These are phyloP conservation scores for Osmoderma eremita DNA, from an alignment of 2,888 invertebrate species.

Conservation along the genomic window DNA sequence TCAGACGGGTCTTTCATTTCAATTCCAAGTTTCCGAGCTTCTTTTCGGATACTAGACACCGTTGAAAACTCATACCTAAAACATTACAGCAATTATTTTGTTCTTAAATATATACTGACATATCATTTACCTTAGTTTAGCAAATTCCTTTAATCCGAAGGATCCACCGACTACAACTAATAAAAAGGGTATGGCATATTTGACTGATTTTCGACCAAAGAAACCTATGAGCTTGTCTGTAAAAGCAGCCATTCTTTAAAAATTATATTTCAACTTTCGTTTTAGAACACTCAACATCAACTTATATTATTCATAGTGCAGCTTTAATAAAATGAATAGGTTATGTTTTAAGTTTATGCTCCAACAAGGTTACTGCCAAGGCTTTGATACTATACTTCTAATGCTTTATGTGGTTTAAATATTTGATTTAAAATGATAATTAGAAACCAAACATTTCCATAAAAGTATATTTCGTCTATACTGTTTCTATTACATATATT, in stretches of 20 bases:
- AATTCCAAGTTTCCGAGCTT: slow-evolving; percentile 75
- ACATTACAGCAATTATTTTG: not conserved
- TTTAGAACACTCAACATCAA: no score
- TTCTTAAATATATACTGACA: not conserved
- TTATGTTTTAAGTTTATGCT: no score
- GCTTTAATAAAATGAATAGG: no score
- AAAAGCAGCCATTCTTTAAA: slow-evolving; percentile 13
- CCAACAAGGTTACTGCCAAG: no score
- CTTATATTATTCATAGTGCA: no score
- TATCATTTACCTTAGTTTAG: slow-evolving; percentile 72
- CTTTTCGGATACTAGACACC: slow-evolving; percentile 68
- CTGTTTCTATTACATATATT: no score
- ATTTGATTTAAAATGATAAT: no score
- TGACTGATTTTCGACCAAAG: slow-evolving; percentile 36
- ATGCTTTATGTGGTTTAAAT: no score
- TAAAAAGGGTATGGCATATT: slow-evolving; percentile 78
- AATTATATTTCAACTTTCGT: no score
- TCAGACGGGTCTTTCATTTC: slow-evolving; percentile 72
- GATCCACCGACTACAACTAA: slow-evolving; percentile 80
- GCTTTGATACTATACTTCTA: no score
- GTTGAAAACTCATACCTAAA: slow-evolving; percentile 68
- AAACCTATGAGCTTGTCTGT: slow-evolving; percentile 25
- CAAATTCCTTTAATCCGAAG: slow-evolving; percentile 79
- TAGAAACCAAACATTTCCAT: no score
- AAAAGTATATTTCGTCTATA: no score